Base-by-base conservation (phyloP, 2,113 vertebrate species). In the Balaenoptera acutorostrata region DNA sequence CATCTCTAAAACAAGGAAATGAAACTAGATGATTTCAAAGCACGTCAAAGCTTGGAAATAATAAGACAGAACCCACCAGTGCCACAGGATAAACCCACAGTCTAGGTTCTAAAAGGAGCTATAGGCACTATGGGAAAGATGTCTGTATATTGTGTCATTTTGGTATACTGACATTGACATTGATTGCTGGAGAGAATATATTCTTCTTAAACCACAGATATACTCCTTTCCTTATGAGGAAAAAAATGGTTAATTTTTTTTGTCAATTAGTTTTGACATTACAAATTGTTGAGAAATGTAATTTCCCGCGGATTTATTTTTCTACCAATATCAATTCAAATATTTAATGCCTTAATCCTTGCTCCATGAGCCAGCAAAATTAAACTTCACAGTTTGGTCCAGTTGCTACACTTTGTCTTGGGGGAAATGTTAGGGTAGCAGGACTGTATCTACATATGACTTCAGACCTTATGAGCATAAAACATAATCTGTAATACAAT, bases 251-350 rank as follows among this genome's bases (percentile, higher is more conserved):
- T 90, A 64, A 95, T 5, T 41, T 41, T 41, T 41, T 41, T 41
- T 41, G 41, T 41, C 41, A 95, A 59, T 68, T 61, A 74, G 31
- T 68, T 97, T 52, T 72, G 29, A 46, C 8, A 29, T 61, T 63
- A 89, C 41, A 86, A 90, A 36, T 36, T 4, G 3, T 59, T 88
- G 23, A 93, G 25, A 83, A 69, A 91, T 84, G 2, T 75, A 89
- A 91, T 57, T 97, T 89, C 20, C 72, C 93, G 6, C 87, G 23
- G 8, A 13, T 74, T 93, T 88, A 49, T 90, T 36, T 85, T 44
- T 29, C 12, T 78, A 29, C 49, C 25, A 90, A 46, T 77, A 92
- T 86, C 86, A 96, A 96, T 78, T 84, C 66, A 97, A 46, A 74
- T 66, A 90, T 57, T 75, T 83, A 95, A 72, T 72, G 46, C 27